A percentile compares a stretch with the other conserved stretches of the same genome.
Conservation (phyloP, 2,797 vertebrate genomes). For the Peromyscus nudipes region DNA sequence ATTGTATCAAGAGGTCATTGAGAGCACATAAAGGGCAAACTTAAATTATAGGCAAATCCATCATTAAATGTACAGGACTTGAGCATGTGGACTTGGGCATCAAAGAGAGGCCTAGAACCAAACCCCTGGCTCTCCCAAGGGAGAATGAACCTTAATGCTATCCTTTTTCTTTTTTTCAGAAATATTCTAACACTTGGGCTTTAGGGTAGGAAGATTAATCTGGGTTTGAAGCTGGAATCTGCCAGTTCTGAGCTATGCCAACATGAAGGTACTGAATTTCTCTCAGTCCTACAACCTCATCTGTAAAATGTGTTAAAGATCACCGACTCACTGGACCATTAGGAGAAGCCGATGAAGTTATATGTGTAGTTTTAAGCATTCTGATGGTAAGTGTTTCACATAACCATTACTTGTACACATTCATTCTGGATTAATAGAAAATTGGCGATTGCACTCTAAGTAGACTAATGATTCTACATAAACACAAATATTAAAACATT, state of each 20-base stretch:
- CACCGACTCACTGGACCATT: neutral
- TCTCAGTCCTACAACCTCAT: neutral
- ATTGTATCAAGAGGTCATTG: neutral
- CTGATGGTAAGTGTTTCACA: neutral
- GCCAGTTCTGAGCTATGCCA: neutral
- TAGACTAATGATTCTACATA: neutral
- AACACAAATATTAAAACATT: conserved; percentile 22
- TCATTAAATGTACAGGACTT: neutral
- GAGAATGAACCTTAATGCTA: neutral
- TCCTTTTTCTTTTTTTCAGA: neutral
- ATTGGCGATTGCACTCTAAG: neutral
- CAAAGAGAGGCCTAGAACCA: neutral
- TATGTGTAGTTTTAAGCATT: neutral
- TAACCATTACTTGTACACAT: conserved; percentile 1
- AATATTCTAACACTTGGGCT: neutral
- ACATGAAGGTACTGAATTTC: conserved; percentile 42
- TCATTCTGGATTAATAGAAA: conserved; percentile 7
- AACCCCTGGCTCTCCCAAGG: neutral
- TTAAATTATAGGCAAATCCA: neutral
- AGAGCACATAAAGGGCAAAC: neutral
- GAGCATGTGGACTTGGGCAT: neutral
- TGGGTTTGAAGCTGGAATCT: neutral
- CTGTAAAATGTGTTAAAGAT: conserved; percentile 14
- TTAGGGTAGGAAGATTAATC: neutral
- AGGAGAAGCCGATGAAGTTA: conserved; percentile 17